Base-by-base conservation (phyloP, 2,888 invertebrate genomes). In the Diarsia rubi region DNA sequence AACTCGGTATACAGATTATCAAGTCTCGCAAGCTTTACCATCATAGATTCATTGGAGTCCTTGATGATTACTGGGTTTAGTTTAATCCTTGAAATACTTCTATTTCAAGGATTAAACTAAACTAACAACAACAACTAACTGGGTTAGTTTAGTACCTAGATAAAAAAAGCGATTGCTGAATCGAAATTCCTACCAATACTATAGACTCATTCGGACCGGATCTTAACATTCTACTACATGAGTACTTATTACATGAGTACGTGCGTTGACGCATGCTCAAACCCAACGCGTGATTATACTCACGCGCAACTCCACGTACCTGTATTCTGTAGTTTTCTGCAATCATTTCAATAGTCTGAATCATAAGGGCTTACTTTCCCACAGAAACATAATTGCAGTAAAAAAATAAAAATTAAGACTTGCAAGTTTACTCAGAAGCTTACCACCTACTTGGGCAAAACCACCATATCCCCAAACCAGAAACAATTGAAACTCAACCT, bases 391-490 rank as follows among this genome's bases (percentile, higher is more conserved):
- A 90, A 92, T 90, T 90, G 88, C 86, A 89, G 83, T 83, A 85
- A 89, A 85, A 89, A 88, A 89, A 88, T 85, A 83, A 89, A 85
- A 86, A 83, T 85, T 81, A 73, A 84, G 75, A 59, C 57, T 47
- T 75, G 73, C 64, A 72, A 85, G 31, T 86, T 91, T 92, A 92
- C 92, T 88, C 83, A 82, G 91, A 92, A 92, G 82, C 81, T 89
- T 90, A 90, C 82, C 63, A 73, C 21, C 65, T 84, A 52, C 6
- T 19, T 45, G 11, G 14, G 27, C n/a, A 49, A 52, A 47, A 5
- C 8, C 2, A 24, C 49, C 24, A 64, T 69, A 73, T 69, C 3
- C 24, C n/a, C 42, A 21, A 4, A 37, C 0, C 9, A 12, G 19
- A 0, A 5, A 5, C 8, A 63, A 64, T n/a, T 8, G 0, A 86